Evolutionary conservation across 2,797 vertebrate genomes (phyloP), one percentile per base, ranked within the genome.

Genomic region (Rhabdomys pumilio): DNA sequence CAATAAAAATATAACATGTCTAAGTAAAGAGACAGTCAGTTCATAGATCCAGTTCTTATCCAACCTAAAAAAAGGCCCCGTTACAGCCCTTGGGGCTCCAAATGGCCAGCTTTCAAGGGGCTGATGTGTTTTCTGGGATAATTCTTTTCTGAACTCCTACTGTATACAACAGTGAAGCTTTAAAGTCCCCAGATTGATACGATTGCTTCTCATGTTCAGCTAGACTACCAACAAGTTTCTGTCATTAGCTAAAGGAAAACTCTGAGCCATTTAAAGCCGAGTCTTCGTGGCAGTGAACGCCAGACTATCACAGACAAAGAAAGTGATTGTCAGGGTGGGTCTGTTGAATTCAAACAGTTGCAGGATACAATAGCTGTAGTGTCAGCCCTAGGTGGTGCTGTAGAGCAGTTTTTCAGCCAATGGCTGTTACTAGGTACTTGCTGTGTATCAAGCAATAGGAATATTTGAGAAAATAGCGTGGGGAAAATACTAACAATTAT

Each of bases 401-500:
- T 1, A n/a, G n/a, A 86, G 29, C 24, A 72, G 75, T 76, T n/a
- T 31, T 77, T 94, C 41, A 89, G 38, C 87, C 82, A n/a, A 91
- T 3, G 61, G 57, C 88, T 61, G 31, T 72, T 65, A 50, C 38
- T 72, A 77, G 31, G 12, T 72, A 8, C 22, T 69, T 84, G 38
- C 75, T 88, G 6, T 50, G 47, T 61, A 61, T n/a, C 50, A 82
- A 82, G 67, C 50, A 80, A 69, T 38, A 67, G 26, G 31, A 12
- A 41, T 72, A 59, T 63, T 50, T 90, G 85, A 91, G 63, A 86
- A 90, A 88, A 86, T 26, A 76, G 80, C 61, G 75, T 47, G 34
- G 38, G 53, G 53, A 93, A 93, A 90, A 91, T 44, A 53, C 1
- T 55, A 80, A 75, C 12, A 83, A 77, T 4, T 88, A 91, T 67